These are phyloP conservation scores for Lophura nycthemera DNA, from an alignment of 2,113 vertebrate species.

Conservation along the genomic window DNA sequence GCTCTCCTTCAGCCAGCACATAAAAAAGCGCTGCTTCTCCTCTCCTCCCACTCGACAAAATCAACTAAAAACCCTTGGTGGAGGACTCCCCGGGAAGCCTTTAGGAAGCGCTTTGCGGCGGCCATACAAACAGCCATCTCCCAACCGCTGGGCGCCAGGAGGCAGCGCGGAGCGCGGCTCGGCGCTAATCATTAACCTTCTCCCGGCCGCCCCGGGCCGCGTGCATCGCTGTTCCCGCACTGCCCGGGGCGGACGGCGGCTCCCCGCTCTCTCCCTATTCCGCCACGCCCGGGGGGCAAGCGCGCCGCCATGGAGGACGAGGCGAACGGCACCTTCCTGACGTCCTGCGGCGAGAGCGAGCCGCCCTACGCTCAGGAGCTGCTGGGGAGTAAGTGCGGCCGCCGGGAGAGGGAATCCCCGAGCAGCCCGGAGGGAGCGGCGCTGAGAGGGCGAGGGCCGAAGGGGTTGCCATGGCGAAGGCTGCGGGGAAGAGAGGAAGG, in stretches of 20 bases:
- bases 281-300: not conserved
- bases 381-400: not conserved
- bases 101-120: rapidly evolving
- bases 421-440: no score
- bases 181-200: slow-evolving; percentile 23
- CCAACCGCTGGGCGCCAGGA: not conserved
- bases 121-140: not conserved
- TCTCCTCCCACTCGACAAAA: not conserved
- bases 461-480: not conserved
- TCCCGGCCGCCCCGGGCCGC: not conserved
- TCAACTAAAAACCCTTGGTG: rapidly evolving
- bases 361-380: slow-evolving; percentile 43
- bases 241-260: not conserved
- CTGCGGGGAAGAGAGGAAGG: no score
- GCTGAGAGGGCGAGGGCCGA: no score
- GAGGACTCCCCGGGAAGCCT: not conserved
- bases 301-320: not conserved
- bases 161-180: not conserved
- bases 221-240: not conserved
- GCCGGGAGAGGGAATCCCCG: not conserved
- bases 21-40: not conserved
- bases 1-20: not conserved
- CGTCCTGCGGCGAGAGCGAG: not conserved
- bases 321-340: not conserved
- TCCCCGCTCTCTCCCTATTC: no score